Conservation (phyloP, 2,888 invertebrate genomes). For the Sinotaia quadrata region DNA sequence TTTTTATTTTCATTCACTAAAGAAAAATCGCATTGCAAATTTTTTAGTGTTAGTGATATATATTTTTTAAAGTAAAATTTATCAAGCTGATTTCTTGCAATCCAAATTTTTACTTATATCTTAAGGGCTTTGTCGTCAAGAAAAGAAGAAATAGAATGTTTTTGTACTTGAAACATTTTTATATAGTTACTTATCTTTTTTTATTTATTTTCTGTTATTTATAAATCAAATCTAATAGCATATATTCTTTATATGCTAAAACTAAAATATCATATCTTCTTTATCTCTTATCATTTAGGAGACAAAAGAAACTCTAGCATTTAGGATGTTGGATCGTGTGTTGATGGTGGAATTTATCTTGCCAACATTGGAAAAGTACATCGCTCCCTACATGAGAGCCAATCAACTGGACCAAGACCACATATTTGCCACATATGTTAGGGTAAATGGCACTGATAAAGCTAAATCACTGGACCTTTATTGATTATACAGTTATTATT, state of each 20-base stretch:
- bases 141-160: too few species aligned
- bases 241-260: background rate
- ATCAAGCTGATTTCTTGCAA: too few species aligned
- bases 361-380: constrained; percentile 54
- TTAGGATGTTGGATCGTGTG: constrained; percentile 68
- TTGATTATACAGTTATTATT: too few species aligned
- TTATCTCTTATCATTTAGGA: constrained; percentile 50
- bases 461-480: too few species aligned
- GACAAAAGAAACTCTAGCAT: constrained; percentile 64
- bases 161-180: background rate
- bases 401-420: constrained; percentile 62
- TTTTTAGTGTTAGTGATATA: too few species aligned
- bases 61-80: too few species aligned
- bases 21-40: too few species aligned
- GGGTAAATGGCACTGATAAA: constrained; percentile 51
- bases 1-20: too few species aligned
- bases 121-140: too few species aligned
- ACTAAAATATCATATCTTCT: background rate
- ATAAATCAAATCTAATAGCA: background rate
- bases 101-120: too few species aligned
- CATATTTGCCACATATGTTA: constrained; percentile 65
- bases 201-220: background rate
- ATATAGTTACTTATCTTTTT: background rate
- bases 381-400: constrained; percentile 66
- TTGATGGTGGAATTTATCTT: constrained; percentile 64